These are phyloP conservation scores for Centropus unirufus DNA, from an alignment of 2,113 vertebrate species.

Conservation along the genomic window DNA sequence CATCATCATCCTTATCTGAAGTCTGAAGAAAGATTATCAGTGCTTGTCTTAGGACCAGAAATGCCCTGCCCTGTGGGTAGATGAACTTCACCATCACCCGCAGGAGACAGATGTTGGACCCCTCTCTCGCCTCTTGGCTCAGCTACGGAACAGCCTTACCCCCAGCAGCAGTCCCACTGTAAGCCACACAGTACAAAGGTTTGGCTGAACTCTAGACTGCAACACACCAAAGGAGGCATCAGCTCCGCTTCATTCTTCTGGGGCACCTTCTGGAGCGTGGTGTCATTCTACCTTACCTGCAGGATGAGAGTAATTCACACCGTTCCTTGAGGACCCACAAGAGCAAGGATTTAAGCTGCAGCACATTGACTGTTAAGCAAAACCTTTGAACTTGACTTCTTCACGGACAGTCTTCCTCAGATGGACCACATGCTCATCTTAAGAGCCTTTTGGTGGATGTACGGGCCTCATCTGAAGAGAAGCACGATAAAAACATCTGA, in stretches of 20 bases:
- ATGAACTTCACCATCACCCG: not conserved
- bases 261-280: not conserved
- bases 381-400: not conserved
- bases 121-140: not conserved
- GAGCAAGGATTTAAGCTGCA: not conserved
- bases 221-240: not conserved
- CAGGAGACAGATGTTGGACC: not conserved
- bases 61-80: not conserved
- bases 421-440: not conserved
- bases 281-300: not conserved
- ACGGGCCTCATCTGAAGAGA: not conserved
- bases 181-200: not conserved
- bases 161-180: not conserved
- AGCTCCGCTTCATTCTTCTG: not conserved
- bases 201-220: not conserved
- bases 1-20: not conserved
- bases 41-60: not conserved
- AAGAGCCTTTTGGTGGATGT: not conserved
- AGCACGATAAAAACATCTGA: fast-evolving
- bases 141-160: not conserved
- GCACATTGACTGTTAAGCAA: not conserved
- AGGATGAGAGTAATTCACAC: not conserved
- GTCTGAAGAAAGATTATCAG: fast-evolving
- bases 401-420: not conserved
- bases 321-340: not conserved